Base-by-base conservation (phyloP, 2,797 vertebrate genomes). In the Microctenopoma stevenorrisi region DNA sequence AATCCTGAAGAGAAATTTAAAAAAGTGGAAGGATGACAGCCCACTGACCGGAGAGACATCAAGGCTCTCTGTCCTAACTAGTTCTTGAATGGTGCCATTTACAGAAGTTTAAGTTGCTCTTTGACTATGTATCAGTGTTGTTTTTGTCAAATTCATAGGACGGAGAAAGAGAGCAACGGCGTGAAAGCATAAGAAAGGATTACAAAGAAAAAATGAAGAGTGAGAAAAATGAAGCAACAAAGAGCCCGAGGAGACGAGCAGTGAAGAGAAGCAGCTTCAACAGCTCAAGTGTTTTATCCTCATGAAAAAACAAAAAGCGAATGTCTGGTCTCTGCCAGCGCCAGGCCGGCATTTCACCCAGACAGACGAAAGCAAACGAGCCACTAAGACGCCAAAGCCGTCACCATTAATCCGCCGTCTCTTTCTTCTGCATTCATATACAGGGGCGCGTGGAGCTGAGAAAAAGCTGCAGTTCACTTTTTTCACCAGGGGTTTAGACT, bases 371-470 rank as follows among this genome's bases (percentile, higher is more conserved):
- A 71, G 65, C 18, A 75, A 83, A 85, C 72, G 72, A 88, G 75
- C 51, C 74, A 62, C 55, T 42, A 44, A 78, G 63, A 74, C 66
- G 35, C 74, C 74, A 66, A 58, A 14, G 44, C 65, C 35, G 18
- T 76, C 75, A 78, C 64, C 47, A 78, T 76, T 82, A 81, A 87
- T 88, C 76, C 7, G 4, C 37, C 5, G 56, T 62, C 47, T 71
- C 62, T 74, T 71, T 78, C 72, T 78, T 78, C 72, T 75, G 73
- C 55, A 35, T 67, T 67, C 18, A 78, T 68, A 60, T 62, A 64
- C 55, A 57, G 43, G 59, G 50, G 25, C 53, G 59, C 52, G 7
- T 1, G 5, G 38, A 61, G 48, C 37, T 65, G 16, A 63, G 37
- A 16, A 61, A 33, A 40, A 60, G 43, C 42, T 58, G 33, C 50